These are phyloP conservation scores for Nesospiza acunhae DNA, from an alignment of 2,113 vertebrate species.

Conservation along the genomic window DNA sequence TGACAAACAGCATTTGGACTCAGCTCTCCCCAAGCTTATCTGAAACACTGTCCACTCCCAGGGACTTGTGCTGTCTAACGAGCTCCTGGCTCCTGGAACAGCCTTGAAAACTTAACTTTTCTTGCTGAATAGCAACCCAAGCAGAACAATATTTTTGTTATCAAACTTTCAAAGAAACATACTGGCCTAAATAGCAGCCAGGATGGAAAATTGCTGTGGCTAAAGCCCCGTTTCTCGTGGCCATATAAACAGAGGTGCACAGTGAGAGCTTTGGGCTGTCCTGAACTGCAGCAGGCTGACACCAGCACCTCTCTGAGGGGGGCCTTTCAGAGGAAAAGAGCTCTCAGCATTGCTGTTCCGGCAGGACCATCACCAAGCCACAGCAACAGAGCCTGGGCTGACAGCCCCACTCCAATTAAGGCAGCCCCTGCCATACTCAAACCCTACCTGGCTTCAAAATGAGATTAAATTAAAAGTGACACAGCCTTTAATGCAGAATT, in stretches of 20 bases:
- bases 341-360: background rate
- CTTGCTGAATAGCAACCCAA: background rate
- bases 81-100: background rate
- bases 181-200: background rate
- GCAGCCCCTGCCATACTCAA: background rate
- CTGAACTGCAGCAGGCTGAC: background rate
- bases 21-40: background rate
- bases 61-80: fast-evolving
- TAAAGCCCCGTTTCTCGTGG: fast-evolving
- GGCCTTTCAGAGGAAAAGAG: background rate
- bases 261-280: background rate
- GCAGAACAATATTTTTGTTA: background rate
- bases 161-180: background rate
- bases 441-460: background rate
- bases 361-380: background rate
- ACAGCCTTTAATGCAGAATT: background rate
- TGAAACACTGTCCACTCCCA: background rate
- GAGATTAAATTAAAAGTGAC: background rate
- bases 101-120: background rate
- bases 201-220: background rate
- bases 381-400: background rate
- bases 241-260: background rate
- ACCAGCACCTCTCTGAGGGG: background rate
- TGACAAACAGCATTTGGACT: background rate
- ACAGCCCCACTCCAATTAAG: background rate